Evolutionary conservation across 2,113 vertebrate genomes (phyloP).

Genomic region (Alligator sinensis): DNA sequence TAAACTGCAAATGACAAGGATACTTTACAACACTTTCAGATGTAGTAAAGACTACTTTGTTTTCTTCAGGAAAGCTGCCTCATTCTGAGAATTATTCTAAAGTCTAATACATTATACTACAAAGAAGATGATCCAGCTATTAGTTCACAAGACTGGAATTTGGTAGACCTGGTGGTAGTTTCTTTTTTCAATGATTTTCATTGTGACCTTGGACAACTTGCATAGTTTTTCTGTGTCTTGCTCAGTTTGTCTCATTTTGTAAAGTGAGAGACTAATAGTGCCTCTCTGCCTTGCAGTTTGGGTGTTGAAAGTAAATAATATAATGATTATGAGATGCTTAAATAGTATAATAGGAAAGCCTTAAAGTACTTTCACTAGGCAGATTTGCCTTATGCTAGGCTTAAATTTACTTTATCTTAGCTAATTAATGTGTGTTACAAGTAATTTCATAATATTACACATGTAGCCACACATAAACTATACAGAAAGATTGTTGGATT

Average conservation of each 20-base stretch:
- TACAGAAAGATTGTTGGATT: background rate
- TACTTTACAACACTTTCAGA: background rate
- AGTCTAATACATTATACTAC: background rate
- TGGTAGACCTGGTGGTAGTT: background rate
- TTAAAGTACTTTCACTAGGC: background rate
- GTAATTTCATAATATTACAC: background rate
- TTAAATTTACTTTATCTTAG: background rate
- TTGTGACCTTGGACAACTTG: background rate
- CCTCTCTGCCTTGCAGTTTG: background rate
- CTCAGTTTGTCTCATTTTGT: background rate
- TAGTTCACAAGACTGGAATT: background rate
- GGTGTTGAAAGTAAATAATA: background rate
- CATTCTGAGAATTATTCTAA: background rate
- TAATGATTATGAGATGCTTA: too few relatives aligned
- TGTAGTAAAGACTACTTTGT: background rate
- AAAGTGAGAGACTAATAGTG: background rate
- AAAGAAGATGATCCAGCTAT: background rate
- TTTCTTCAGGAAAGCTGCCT: background rate
- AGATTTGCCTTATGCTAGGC: background rate
- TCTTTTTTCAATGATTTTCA: too few relatives aligned
- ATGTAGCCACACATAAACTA: background rate
- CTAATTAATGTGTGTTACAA: background rate
- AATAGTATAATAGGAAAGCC: background rate
- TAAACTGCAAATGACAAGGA: background rate
- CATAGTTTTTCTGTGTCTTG: background rate